phyloP scores from a whole-genome alignment of 2,113 vertebrate species.

The human region GRCh38 chr1:65779501-65780000 shows the following conservation, averaged over 20 bases:
- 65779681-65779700: neutral
- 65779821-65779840: neutral
- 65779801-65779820: neutral
- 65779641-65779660: neutral
- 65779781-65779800: neutral
- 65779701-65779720: neutral
- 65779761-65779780: neutral
- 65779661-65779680: neutral
- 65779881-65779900: neutral
- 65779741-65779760: neutral
- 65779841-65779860: neutral
- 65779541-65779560: neutral
- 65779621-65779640: neutral
- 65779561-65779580: neutral
- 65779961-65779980: neutral
- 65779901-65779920: neutral
- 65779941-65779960: neutral
- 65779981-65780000: neutral
- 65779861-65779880: neutral
- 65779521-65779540: neutral
- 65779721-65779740: neutral
- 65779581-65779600: neutral
- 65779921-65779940: neutral
- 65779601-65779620: neutral
- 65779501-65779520: neutral